phyloP scores from a whole-genome alignment of 2,797 vertebrate species.

The Schizothorax lantsangensis region DNA sequence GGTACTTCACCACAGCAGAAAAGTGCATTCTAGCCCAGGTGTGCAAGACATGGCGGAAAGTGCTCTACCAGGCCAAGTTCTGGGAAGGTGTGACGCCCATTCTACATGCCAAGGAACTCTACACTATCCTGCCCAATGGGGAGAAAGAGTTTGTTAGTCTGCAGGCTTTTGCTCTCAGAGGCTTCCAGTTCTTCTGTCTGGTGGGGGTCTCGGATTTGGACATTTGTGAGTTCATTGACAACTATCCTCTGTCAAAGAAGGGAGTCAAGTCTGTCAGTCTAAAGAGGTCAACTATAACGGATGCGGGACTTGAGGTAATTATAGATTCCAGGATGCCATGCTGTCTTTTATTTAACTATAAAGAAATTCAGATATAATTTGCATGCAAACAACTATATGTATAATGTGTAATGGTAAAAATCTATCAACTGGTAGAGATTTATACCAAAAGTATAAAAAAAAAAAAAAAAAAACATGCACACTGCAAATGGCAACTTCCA shows the following conservation, averaged over 20 bases:
- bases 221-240: slow-evolving; percentile 99
- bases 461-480: not conserved
- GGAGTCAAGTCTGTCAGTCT: slow-evolving; percentile 97
- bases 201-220: slow-evolving; percentile 98
- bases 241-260: slow-evolving; percentile 98
- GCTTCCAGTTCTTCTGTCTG: slow-evolving; percentile 97
- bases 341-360: not conserved
- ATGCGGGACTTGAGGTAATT: slow-evolving; percentile 95
- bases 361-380: not conserved
- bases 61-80: slow-evolving; percentile 97
- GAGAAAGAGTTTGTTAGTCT: slow-evolving; percentile 98
- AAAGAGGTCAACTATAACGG: slow-evolving; percentile 98
- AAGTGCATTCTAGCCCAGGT: slow-evolving; percentile 96
- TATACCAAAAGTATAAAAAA: not conserved
- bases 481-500: not conserved
- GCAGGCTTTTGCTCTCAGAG: slow-evolving; percentile 92
- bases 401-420: not conserved
- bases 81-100: slow-evolving; percentile 96
- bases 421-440: not conserved
- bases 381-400: not conserved
- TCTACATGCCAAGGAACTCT: slow-evolving; percentile 97
- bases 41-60: slow-evolving; percentile 95
- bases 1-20: slow-evolving; percentile 96
- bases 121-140: slow-evolving; percentile 86
- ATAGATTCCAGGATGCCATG: not conserved